Evolutionary conservation across 2,113 vertebrate genomes (phyloP), one percentile per base, ranked within the genome.

Genomic region (Meleagris gallopavo): DNA sequence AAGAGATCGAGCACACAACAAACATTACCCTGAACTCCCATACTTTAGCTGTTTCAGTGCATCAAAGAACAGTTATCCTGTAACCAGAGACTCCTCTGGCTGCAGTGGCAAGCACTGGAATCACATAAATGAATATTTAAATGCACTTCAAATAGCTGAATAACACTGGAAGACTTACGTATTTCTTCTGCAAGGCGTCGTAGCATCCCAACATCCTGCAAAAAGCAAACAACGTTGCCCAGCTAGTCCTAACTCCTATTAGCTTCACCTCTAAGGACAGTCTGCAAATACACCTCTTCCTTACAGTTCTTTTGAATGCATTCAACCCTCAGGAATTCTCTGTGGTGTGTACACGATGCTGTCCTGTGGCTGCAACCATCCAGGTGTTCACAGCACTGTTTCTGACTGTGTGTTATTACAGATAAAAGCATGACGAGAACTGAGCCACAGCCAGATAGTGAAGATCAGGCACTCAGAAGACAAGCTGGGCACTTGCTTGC

Each of bases 171-270:
- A 70, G 36, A 99, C 99, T 99, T 97, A 99, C 99, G 6, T 99
- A 99, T 98, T 98, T 99, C 95, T 97, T 99, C 97, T 99, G 98
- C 91, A 99, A 98, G 94, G 99, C 99, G 95, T 99, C 99, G 82
- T 99, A 99, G 94, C 99, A 99, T 78, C 99, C 99, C 77, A 98
- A 97, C 98, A 99, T 98, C 99, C 99, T 99, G 96, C 55, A 97
- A 95, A 78, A 92, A 95, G 21, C 75, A 96, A 76, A 93, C 9
- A 25, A 58, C 4, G 11, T 70, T 65, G 54, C 54, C 64, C 50
- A 75, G 61, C 89, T 93, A n/a, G 71, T 45, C 75, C 34, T 73
- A 1, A 58, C 54, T 70, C 15, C 8, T 20, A 61, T 8, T 27
- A 54, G 52, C 27, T 54, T 54, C 52, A 29, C 15, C 27, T 54